Percentiles rank a stretch among this genome's conserved stretches.
phyloP scores from a whole-genome alignment of 2,113 vertebrate species.

The Myocastor coypus region DNA sequence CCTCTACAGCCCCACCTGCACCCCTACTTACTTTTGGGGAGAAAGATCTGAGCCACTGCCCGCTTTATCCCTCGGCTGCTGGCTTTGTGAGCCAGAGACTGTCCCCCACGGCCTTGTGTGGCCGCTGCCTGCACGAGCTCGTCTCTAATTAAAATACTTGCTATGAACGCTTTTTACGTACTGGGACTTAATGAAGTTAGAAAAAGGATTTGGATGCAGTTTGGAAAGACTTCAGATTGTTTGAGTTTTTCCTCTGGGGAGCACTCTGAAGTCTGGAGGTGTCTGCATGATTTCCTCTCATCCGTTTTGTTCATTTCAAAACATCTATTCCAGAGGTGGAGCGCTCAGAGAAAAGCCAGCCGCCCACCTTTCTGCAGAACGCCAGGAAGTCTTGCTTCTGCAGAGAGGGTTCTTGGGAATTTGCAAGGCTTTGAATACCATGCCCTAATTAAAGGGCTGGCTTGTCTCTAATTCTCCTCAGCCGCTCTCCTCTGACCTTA shows the following conservation, averaged over 20 bases:
- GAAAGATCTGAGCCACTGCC: not conserved
- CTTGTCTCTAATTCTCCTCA: conserved; percentile 86
- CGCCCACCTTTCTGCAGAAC: conserved; percentile 43
- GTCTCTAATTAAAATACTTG: conserved; percentile 87
- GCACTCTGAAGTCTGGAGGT: conserved; percentile 78
- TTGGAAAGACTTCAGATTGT: conserved; percentile 83
- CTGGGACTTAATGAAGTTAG: conserved; percentile 88
- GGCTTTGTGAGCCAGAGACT: not conserved
- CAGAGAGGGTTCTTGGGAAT: conserved; percentile 87
- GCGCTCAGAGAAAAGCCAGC: conserved; percentile 56
- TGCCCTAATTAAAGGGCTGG: conserved; percentile 88
- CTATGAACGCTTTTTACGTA: conserved; percentile 86
- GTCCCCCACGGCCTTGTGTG: not conserved
- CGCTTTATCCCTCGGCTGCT: not conserved
- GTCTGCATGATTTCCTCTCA: conserved; percentile 75
- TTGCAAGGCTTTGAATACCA: conserved; percentile 86
- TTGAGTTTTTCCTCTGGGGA: conserved; percentile 85
- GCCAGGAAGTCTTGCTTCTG: conserved; percentile 77
- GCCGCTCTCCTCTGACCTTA: conserved; percentile 85
- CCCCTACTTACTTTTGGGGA: not conserved
- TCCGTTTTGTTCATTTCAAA: conserved; percentile 82
- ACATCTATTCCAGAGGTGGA: conserved; percentile 61
- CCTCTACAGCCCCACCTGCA: not conserved
- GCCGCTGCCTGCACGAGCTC: conserved; percentile 50
- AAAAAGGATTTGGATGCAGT: conserved; percentile 86